These are phyloP conservation scores for Troides aeacus DNA, from an alignment of 2,888 invertebrate genomes.

Conservation along the genomic window DNA sequence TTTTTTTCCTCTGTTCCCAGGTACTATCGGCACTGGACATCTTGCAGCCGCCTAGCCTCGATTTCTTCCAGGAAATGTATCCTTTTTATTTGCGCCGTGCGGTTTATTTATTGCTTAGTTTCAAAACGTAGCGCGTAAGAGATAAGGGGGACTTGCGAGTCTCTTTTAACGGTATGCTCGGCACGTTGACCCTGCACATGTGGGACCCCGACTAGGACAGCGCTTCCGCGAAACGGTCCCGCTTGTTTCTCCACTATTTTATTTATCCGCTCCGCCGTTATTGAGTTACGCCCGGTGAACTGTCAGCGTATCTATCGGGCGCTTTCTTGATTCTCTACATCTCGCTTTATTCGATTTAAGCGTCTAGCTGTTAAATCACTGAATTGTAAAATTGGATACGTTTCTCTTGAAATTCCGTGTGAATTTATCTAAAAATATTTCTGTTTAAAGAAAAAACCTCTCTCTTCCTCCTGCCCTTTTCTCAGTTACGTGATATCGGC, in stretches of 20 bases:
- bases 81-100: slow-evolving; percentile 79
- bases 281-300: slow-evolving; percentile 46
- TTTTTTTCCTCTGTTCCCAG: slow-evolving; percentile 80
- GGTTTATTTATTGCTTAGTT: slow-evolving; percentile 16
- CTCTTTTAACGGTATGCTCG: slow-evolving; percentile 47
- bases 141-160: slow-evolving; percentile 26
- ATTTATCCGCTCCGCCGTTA: slow-evolving; percentile 39
- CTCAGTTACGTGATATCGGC: too few relatives aligned
- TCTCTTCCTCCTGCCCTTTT: not conserved
- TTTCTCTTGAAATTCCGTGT: slow-evolving; percentile 36
- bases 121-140: slow-evolving; percentile 12
- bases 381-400: slow-evolving; percentile 40
- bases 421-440: slow-evolving; percentile 28
- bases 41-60: slow-evolving; percentile 98
- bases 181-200: slow-evolving; percentile 51
- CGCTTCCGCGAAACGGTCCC: slow-evolving; percentile 30
- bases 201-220: slow-evolving; percentile 12
- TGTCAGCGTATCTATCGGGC: slow-evolving; percentile 46
- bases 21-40: slow-evolving; percentile 99
- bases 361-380: slow-evolving; percentile 42
- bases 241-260: slow-evolving; percentile 43
- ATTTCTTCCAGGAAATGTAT: slow-evolving; percentile 99
- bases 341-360: slow-evolving; percentile 46
- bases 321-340: slow-evolving; percentile 45
- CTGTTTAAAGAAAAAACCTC: not conserved